phyloP scores from a whole-genome alignment of 2,888 invertebrate genomes.

The Eudemis profundana region DNA sequence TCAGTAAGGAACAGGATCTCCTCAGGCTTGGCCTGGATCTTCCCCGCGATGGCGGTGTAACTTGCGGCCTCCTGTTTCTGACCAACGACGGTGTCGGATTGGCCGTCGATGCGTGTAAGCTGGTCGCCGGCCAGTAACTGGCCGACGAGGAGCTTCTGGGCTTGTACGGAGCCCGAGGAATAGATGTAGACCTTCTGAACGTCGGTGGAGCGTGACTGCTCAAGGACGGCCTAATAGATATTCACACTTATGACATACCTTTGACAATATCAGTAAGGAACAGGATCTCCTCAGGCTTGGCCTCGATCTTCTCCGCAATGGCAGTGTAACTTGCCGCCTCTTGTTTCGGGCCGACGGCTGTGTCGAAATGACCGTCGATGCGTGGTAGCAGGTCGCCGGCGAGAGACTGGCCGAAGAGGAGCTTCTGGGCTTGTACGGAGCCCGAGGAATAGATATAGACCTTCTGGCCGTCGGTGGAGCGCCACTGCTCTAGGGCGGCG shows the following conservation, averaged over 20 bases:
- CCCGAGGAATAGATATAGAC: conserved; percentile 97
- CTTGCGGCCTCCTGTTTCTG: conserved; percentile 91
- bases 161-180: conserved; percentile 96
- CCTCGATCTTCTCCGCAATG: conserved; percentile 89
- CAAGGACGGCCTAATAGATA: conserved; percentile 89
- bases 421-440: conserved; percentile 94
- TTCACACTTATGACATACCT: conserved; percentile 86
- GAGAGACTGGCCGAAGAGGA: conserved; percentile 91
- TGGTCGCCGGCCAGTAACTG: conserved; percentile 92
- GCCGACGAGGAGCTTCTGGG: conserved; percentile 94
- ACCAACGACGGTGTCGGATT: conserved; percentile 95
- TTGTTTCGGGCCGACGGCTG: conserved; percentile 92
- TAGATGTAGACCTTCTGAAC: conserved; percentile 91
- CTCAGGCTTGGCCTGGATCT: conserved; percentile 86
- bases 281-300: conserved; percentile 88
- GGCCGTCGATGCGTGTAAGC: conserved; percentile 88
- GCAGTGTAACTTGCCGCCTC: conserved; percentile 91
- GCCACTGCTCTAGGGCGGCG: conserved; percentile 90
- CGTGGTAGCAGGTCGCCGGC: conserved; percentile 91
- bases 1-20: conserved; percentile 95
- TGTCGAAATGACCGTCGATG: conserved; percentile 94
- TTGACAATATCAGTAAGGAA: conserved; percentile 94
- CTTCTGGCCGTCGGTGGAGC: conserved; percentile 86
- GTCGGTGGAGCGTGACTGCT: conserved; percentile 88
- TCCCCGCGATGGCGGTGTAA: conserved; percentile 90